Base-by-base conservation (phyloP, 1,140 invertebrate genomes). In the Helicoverpa zea region DNA sequence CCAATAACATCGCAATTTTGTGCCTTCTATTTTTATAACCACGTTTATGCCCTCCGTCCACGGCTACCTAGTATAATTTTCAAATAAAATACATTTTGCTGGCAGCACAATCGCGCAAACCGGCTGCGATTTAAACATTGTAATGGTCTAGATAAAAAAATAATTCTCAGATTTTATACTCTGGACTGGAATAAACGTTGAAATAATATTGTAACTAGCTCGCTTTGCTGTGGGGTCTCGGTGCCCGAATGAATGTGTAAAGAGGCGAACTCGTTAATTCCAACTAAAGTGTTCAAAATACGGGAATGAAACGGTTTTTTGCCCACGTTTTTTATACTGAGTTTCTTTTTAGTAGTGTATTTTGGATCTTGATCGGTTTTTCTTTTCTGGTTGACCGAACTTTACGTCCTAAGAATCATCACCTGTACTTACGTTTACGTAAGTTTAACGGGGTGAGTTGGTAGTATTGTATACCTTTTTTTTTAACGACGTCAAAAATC, bases 271-370 rank as follows among this genome's bases (percentile, higher is more conserved):
- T 68, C 64, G 64, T 68, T 68, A 68, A 68, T 43, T 68, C 64
- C n/a, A 49, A 68, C 51, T 68, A 68, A 68, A 49, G 43, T 68
- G 43, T 66, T 49, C 43, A 49, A 66, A 66, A 66, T 66, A 66
- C 11, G 11, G 35, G 63, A 18, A 18, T 68, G 16, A 16, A 23
- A 47, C 47, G 61, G n/a, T 10, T 47, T 64, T 29, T 61, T 30
- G 0, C 3, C 5, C 12, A 3, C 16, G 35, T 43, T 43, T 9
- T 43, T 43, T 43, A 1, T 23, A n/a, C n/a, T n/a, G n/a, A n/a
- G n/a, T n/a, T n/a, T n/a, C n/a, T n/a, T n/a, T n/a, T n/a, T n/a
- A n/a, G n/a, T 23, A 23, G 1, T 23, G 23, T 2, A 23, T 23
- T 23, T 23, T 23, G 23, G 0, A 2, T 23, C 2, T 23, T 23